Conservation (phyloP, 2,888 invertebrate genomes). For the Macaria notata region DNA sequence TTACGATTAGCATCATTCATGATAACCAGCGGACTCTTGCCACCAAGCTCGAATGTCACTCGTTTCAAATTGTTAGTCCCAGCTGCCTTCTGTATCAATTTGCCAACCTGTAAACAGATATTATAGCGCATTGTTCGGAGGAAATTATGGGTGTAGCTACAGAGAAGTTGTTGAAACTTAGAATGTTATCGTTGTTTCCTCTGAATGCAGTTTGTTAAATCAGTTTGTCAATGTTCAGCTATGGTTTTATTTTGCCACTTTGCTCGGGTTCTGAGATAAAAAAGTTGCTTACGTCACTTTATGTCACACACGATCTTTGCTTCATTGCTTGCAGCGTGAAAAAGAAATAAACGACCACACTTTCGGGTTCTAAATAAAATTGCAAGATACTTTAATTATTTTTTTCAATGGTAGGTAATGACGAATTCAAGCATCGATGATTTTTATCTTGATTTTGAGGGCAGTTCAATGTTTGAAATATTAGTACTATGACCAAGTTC, state of each 20-base stretch:
- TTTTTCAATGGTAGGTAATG: too few species aligned
- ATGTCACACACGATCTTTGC: too few species aligned
- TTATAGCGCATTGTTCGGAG: background rate
- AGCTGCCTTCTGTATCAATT: slow-evolving; percentile 84
- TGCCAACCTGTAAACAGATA: slow-evolving; percentile 66
- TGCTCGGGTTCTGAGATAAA: too few species aligned
- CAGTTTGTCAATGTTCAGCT: background rate
- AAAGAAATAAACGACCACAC: too few species aligned
- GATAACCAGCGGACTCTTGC: slow-evolving; percentile 92
- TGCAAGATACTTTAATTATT: too few species aligned
- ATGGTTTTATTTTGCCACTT: background rate
- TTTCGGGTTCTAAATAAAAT: too few species aligned
- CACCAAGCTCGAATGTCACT: slow-evolving; percentile 91
- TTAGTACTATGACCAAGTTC: too few species aligned
- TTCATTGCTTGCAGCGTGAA: too few species aligned
- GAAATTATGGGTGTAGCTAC: background rate
- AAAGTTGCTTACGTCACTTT: too few species aligned
- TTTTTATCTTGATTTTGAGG: too few species aligned
- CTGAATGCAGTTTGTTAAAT: background rate
- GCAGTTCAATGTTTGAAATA: too few species aligned
- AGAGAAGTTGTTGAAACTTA: background rate
- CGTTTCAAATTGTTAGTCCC: slow-evolving; percentile 90
- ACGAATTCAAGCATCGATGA: too few species aligned
- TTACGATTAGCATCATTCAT: slow-evolving; percentile 89
- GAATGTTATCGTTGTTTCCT: background rate